Percentiles rank a stretch among this genome's conserved stretches.
These are phyloP conservation scores for Labeo catla DNA, from an alignment of 2,113 vertebrate genomes.

Conservation along the genomic window DNA sequence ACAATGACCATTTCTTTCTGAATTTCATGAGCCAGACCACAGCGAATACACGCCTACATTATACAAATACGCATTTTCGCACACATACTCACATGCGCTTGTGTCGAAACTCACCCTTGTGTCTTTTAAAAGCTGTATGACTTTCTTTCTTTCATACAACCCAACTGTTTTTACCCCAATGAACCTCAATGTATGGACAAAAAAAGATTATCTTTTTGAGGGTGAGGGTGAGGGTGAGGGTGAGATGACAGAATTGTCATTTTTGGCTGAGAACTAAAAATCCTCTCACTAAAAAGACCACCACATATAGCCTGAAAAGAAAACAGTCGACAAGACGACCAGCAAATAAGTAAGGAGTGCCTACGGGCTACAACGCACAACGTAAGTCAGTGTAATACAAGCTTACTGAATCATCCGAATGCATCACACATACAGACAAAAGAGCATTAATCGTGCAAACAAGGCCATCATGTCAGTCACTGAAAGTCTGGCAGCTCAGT, in stretches of 20 bases:
- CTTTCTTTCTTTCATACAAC: neutral
- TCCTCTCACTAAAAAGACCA: neutral
- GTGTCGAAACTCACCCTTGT: neutral
- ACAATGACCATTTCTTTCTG: constrained; percentile 35
- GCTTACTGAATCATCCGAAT: neutral
- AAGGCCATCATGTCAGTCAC: neutral
- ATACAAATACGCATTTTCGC: neutral
- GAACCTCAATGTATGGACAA: neutral
- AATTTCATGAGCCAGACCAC: constrained; percentile 21
- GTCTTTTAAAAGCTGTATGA: neutral
- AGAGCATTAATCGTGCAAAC: neutral
- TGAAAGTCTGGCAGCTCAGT: neutral
- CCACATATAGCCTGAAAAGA: constrained; percentile 6
- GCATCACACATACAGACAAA: constrained; percentile 15
- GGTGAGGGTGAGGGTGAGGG: neutral
- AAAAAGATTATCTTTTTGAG: neutral
- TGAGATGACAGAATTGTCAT: neutral
- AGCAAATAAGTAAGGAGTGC: constrained; percentile 4
- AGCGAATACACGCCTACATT: constrained; percentile 12
- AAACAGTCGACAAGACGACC: neutral
- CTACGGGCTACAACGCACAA: neutral
- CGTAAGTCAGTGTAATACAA: neutral
- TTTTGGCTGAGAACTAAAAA: neutral
- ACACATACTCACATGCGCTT: neutral
- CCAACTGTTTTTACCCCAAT: neutral